Percentiles rank a stretch among this genome's conserved stretches.
Conservation (phyloP, 1,140 invertebrate genomes). For the Drosophila triauraria region DNA sequence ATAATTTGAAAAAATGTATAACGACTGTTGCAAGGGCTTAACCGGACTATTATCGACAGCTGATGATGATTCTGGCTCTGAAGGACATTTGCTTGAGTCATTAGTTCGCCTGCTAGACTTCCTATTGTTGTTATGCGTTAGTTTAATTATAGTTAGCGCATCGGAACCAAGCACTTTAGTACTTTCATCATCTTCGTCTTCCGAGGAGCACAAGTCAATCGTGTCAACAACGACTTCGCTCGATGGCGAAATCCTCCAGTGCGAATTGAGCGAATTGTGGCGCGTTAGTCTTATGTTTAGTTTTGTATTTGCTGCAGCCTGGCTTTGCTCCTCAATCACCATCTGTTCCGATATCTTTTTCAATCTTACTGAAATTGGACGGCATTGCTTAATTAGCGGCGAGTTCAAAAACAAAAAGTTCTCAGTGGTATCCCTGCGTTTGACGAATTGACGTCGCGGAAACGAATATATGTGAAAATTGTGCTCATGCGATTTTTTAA, state of each 20-base stretch:
- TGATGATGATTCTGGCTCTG: constrained; percentile 24
- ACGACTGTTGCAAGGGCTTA: constrained; percentile 76
- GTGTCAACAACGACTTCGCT: constrained; percentile 84
- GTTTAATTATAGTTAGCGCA: constrained; percentile 47
- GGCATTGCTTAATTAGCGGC: constrained; percentile 82
- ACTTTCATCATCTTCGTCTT: constrained; percentile 85
- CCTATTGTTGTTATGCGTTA: constrained; percentile 38
- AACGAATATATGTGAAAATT: constrained; percentile 86
- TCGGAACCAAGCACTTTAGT: constrained; percentile 40
- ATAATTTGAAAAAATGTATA: constrained; percentile 83
- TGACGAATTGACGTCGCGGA: constrained; percentile 79
- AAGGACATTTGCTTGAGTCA: constrained; percentile 16
- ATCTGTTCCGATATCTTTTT: constrained; percentile 81
- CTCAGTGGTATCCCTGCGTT: constrained; percentile 65
- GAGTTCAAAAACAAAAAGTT: constrained; percentile 80
- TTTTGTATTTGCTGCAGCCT: constrained; percentile 61
- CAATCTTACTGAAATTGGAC: constrained; percentile 85
- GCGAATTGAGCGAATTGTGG: constrained; percentile 72
- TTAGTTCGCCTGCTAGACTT: constrained; percentile 19
- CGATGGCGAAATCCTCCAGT: constrained; percentile 80
- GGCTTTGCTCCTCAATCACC: constrained; percentile 82
- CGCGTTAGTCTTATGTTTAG: constrained; percentile 82
- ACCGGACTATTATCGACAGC: constrained; percentile 42
- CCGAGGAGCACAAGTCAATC: constrained; percentile 87
- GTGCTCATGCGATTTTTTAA: constrained; percentile 78